These are phyloP conservation scores for Microcebus murinus DNA, from an alignment of 2,113 vertebrate species.

Conservation along the genomic window DNA sequence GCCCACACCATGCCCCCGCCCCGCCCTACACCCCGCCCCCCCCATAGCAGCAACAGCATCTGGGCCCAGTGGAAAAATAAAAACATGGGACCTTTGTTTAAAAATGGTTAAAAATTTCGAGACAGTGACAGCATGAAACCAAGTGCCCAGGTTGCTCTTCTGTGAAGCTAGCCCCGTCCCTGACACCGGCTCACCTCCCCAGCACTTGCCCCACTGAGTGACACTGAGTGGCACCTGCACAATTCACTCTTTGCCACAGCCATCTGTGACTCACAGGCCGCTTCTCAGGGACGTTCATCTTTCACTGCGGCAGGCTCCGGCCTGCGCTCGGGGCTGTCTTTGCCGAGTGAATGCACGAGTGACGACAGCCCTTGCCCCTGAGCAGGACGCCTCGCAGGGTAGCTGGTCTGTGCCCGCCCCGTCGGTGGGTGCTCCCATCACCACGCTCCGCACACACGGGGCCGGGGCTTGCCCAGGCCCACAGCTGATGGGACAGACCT, in stretches of 20 bases:
- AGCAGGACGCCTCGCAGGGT: too few relatives aligned
- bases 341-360: not conserved
- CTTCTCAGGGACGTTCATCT: fast-evolving
- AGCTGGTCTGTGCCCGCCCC: not conserved
- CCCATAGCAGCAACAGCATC: fast-evolving
- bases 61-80: not conserved
- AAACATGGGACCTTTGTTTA: not conserved
- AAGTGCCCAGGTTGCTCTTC: fast-evolving
- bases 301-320: not conserved
- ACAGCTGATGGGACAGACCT: not conserved
- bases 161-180: not conserved
- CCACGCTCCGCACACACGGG: not conserved
- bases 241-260: fast-evolving
- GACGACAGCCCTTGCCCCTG: too few relatives aligned
- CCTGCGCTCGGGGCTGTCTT: not conserved
- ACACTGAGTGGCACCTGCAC: not conserved
- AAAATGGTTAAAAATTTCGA: not conserved
- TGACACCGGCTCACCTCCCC: not conserved
- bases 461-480: not conserved
- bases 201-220: fast-evolving
- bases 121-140: fast-evolving
- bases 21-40: not conserved
- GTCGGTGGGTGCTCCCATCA: not conserved
- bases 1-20: not conserved
- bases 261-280: fast-evolving